Percentiles rank a stretch among this genome's conserved stretches.
phyloP scores from a whole-genome alignment of 2,797 vertebrate species.

The Semotilus atromaculatus region DNA sequence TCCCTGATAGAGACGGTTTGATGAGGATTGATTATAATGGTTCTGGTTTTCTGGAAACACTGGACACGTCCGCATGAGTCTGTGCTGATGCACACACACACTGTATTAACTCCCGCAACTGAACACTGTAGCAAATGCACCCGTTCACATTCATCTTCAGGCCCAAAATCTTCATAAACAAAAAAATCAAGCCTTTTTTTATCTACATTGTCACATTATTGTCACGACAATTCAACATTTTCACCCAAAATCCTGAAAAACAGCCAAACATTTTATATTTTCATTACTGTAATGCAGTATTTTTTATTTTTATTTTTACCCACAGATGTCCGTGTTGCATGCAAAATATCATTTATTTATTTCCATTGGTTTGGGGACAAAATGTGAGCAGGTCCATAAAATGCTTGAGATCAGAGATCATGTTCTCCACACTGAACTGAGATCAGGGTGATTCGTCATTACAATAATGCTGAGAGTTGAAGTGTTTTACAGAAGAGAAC shows the following conservation, averaged over 20 bases:
- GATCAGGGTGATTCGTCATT: not conserved
- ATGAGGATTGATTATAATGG: conserved; percentile 6
- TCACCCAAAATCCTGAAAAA: not conserved
- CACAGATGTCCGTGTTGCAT: not conserved
- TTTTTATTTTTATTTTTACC: too few relatives aligned
- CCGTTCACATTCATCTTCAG: not conserved
- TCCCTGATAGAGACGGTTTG: too few relatives aligned
- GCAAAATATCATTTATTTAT: not conserved
- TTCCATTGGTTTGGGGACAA: not conserved
- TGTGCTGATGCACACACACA: too few relatives aligned
- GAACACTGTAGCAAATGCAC: not conserved
- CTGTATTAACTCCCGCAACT: too few relatives aligned
- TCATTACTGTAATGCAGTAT: not conserved
- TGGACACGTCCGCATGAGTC: too few relatives aligned
- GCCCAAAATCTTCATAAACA: not conserved
- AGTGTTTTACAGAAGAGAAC: not conserved
- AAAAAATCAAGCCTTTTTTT: not conserved
- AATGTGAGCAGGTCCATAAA: not conserved
- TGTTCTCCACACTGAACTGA: not conserved
- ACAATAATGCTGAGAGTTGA: not conserved
- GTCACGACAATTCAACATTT: not conserved
- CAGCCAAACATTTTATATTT: not conserved
- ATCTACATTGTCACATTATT: not conserved
- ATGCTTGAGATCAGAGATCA: not conserved
- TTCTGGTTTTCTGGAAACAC: not conserved